Conservation (phyloP, 2,113 vertebrate genomes). For the Sterrhoptilus dennistouni region DNA sequence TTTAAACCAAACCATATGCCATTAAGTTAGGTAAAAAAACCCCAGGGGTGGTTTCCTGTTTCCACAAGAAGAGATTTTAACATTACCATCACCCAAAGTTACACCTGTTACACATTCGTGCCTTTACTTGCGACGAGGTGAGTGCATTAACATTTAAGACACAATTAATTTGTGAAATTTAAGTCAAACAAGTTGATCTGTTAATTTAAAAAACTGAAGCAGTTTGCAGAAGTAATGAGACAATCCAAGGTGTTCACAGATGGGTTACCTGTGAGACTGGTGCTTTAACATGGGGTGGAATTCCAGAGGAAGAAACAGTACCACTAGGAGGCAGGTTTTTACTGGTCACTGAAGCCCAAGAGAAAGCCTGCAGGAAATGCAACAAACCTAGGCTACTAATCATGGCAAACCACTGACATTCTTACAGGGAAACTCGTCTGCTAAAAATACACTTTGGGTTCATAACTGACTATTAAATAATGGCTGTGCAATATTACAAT, state of each 20-base stretch:
- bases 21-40: neutral
- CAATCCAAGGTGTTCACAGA: constrained; percentile 81
- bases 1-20: neutral
- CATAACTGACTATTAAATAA: constrained; percentile 37
- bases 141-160: constrained; percentile 69
- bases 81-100: constrained; percentile 51
- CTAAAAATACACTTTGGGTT: constrained; percentile 68
- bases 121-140: constrained; percentile 49
- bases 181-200: constrained; percentile 69
- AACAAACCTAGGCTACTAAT: constrained; percentile 83
- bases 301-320: constrained; percentile 92
- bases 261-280: constrained; percentile 93
- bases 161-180: constrained; percentile 56
- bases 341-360: constrained; percentile 98
- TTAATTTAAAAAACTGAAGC: constrained; percentile 72
- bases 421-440: constrained; percentile 70
- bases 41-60: neutral
- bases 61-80: constrained; percentile 18
- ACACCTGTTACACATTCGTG: constrained; percentile 13
- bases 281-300: constrained; percentile 96
- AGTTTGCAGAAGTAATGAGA: constrained; percentile 80
- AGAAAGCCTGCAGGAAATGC: constrained; percentile 92
- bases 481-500: constrained; percentile 50
- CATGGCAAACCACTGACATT: constrained; percentile 79
- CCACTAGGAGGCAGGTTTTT: constrained; percentile 98